Evolutionary conservation across 2,888 invertebrate genomes (phyloP).

Genomic region (Drosophila gaucha): DNA sequence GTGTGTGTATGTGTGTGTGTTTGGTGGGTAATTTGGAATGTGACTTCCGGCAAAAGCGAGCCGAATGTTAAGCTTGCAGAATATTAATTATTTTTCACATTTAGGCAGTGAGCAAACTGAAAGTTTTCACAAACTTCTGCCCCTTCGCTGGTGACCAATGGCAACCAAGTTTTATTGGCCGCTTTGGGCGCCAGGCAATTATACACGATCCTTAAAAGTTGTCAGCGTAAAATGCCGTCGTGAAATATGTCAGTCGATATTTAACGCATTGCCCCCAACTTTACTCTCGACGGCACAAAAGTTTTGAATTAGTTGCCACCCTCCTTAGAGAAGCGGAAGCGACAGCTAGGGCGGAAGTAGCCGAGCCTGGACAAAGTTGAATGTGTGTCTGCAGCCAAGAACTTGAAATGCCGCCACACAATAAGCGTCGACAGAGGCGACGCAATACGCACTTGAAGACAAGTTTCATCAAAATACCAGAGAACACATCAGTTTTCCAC

Average conservation of each 20-base stretch:
- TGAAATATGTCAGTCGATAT: slow-evolving; percentile 22
- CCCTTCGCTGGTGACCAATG: slow-evolving; percentile 3
- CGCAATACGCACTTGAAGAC: slow-evolving; percentile 12
- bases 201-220: slow-evolving; percentile 36
- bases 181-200: slow-evolving; percentile 34
- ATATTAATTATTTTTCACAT: slow-evolving; percentile 46
- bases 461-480: slow-evolving; percentile 18
- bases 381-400: slow-evolving; percentile 11
- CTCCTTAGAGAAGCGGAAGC: slow-evolving; percentile 7
- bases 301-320: slow-evolving; percentile 48
- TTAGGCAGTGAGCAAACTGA: slow-evolving; percentile 4
- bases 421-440: slow-evolving; percentile 7
- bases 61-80: slow-evolving; percentile 8
- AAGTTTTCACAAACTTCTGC: slow-evolving; percentile 18
- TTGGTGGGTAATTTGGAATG: slow-evolving; percentile 15
- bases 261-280: slow-evolving; percentile 6
- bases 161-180: slow-evolving; percentile 32
- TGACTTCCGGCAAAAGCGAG: slow-evolving; percentile 25
- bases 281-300: slow-evolving; percentile 35
- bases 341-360: slow-evolving; percentile 9
- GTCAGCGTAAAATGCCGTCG: slow-evolving; percentile 20
- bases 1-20: slow-evolving; percentile 6
- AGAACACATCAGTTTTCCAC: slow-evolving; percentile 6
- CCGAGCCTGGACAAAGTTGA: slow-evolving; percentile 17
- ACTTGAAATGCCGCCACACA: slow-evolving; percentile 12